Evolutionary conservation across 1,140 invertebrate genomes (phyloP), one percentile per base, ranked within the genome.

Genomic region (Drosophila pruinosa): DNA sequence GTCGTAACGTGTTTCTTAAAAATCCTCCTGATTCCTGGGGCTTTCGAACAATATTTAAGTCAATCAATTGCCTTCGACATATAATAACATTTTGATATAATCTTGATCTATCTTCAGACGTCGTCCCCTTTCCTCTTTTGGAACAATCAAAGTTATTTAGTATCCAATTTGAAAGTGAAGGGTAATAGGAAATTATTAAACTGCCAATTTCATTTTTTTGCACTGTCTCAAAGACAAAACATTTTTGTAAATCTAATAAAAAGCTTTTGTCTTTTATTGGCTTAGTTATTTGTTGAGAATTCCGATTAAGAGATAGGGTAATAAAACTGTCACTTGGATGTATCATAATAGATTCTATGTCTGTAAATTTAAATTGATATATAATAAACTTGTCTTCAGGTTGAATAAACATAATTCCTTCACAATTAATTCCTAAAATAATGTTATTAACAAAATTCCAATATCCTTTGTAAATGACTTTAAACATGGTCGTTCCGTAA

Each of bases 401-500:
- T 77, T 97, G 96, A 26, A 98, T 96, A 39, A 98, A 92, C 82
- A 97, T 95, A 15, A 99, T 94, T 43, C 97, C 97, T 69, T 98
- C 97, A 79, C 95, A 95, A 81, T 97, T 98, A n/a, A 99, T 94
- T 12, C 97, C 98, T 8, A 99, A 92, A 8, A 90, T 80, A 41
- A 88, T 79, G 65, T 91, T 92, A 53, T 78, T 85, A 91, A 95
- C 97, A 89, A 98, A 98, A 4, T 96, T 96, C 96, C 97, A 97
- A 89, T 97, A 96, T 2, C 97, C 97, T 70, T 97, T 95, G 90
- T 98, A 98, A 0, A 95, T 96, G 22, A 98, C 98, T 28, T 95
- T 95, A 91, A 97, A 99, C 92, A 98, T 95, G 0, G 97, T 98
- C 48, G 97, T 98, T 1, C 98, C 98, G 89, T 99, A 99, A 0